Conservation (phyloP, 2,113 vertebrate species). For the Bubo bubo region DNA sequence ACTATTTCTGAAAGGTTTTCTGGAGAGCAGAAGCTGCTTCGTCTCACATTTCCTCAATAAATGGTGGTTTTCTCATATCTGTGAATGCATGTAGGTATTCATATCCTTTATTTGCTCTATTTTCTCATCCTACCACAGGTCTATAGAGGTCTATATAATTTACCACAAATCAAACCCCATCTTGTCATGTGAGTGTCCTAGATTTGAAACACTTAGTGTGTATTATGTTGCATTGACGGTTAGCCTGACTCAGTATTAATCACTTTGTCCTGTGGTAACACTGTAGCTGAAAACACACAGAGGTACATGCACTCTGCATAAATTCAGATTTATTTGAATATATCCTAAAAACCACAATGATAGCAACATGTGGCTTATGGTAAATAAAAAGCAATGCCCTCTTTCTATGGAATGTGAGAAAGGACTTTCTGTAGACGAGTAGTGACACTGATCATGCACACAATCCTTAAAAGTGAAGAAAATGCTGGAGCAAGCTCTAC, state of each 20-base stretch:
- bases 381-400: neutral
- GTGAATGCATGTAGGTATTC: neutral
- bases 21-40: neutral
- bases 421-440: neutral
- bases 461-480: neutral
- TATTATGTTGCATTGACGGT: neutral
- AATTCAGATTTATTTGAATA: neutral
- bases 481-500: neutral
- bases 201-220: neutral
- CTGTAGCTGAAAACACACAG: neutral
- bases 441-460: neutral
- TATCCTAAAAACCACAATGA: neutral
- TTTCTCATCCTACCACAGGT: neutral
- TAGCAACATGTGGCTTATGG: neutral
- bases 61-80: neutral
- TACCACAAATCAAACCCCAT: neutral
- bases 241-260: accelerated
- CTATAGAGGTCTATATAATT: neutral
- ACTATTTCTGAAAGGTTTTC: neutral
- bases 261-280: accelerated
- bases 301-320: neutral
- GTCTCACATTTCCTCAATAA: neutral
- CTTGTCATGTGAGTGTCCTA: neutral
- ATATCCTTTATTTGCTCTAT: neutral
- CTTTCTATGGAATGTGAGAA: neutral